A percentile compares a stretch with the other conserved stretches of the same genome.
phyloP scores from a whole-genome alignment of 2,797 vertebrate genomes.

The Eulemur albifrons region DNA sequence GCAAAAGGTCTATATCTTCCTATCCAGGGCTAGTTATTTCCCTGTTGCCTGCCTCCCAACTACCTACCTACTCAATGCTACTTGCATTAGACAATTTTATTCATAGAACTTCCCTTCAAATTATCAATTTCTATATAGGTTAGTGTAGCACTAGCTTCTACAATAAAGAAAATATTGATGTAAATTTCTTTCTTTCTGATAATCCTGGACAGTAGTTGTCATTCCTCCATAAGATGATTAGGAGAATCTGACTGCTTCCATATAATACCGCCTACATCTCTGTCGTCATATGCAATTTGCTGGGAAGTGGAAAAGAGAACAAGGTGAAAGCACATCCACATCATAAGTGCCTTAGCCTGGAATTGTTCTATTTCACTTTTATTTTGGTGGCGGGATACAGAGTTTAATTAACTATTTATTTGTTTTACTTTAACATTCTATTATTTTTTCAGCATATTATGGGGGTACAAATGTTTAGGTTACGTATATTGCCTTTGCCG shows the following conservation, averaged over 20 bases:
- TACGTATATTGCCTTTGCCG: no score
- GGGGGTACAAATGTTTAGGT: no score
- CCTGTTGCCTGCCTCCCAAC: background rate
- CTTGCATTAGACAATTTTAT: background rate
- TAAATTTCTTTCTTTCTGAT: background rate
- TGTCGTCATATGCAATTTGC: background rate
- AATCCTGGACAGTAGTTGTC: background rate
- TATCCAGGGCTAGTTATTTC: background rate
- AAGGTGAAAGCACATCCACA: background rate
- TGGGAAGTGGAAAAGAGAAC: background rate
- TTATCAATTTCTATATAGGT: background rate
- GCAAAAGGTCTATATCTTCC: background rate
- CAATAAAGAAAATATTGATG: background rate
- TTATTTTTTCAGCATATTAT: no score
- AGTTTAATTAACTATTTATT: no score
- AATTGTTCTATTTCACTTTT: background rate
- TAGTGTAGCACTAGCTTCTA: background rate
- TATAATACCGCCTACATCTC: background rate
- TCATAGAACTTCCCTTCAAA: background rate
- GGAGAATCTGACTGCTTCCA: background rate
- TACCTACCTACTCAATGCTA: background rate
- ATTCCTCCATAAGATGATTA: background rate
- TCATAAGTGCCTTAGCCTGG: background rate
- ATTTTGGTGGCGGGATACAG: no score
- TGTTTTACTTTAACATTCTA: no score